phyloP scores from a whole-genome alignment of 2,113 vertebrate genomes.

The Myotis yumanensis region DNA sequence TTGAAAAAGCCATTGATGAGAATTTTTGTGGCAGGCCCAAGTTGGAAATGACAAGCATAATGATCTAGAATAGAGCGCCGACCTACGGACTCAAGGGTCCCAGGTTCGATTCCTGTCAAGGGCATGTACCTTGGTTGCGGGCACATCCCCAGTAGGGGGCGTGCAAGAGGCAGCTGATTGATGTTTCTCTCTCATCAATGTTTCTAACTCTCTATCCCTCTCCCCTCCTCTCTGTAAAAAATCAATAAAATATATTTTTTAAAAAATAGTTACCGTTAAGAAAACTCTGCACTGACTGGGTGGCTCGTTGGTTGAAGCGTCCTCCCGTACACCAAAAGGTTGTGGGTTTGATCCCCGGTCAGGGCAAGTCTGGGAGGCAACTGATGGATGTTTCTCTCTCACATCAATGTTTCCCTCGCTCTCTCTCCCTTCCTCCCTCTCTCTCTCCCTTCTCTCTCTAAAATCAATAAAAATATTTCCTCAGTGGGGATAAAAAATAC shows the following conservation, averaged over 20 bases:
- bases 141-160: too few species aligned
- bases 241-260: too few species aligned
- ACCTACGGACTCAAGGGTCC: too few species aligned
- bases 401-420: background rate
- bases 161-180: too few species aligned
- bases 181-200: too few species aligned
- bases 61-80: slow-evolving; percentile 48
- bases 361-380: background rate
- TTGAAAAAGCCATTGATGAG: slow-evolving; percentile 73
- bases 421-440: too few species aligned
- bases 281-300: background rate
- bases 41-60: slow-evolving; percentile 71
- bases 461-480: background rate
- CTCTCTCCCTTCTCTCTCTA: background rate
- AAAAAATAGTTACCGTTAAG: background rate
- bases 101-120: too few species aligned
- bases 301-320: background rate
- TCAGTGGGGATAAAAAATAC: background rate
- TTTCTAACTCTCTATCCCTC: too few species aligned
- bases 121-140: too few species aligned
- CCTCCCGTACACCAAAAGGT: background rate
- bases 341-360: background rate
- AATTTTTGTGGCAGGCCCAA: slow-evolving; percentile 65
- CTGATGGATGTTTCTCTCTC: background rate
- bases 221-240: too few species aligned